Evolutionary conservation across 2,888 invertebrate genomes (phyloP), one percentile per base, ranked within the genome.

Genomic region (Spisula solida): DNA sequence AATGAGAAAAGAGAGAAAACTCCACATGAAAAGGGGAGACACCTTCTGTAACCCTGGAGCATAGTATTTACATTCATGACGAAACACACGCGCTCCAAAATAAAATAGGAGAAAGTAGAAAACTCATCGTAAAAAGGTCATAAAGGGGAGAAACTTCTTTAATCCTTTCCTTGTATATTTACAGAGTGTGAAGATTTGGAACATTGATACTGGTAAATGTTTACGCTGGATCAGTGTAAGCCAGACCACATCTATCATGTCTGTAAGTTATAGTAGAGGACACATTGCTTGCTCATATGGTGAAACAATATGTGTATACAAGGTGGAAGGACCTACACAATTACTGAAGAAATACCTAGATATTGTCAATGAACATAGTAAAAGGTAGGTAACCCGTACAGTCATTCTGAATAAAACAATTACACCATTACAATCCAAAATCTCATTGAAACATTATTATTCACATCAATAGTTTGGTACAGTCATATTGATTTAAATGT

Each of bases 111-210:
- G 6, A 41, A 8, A 4, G 1, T 5, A 34, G n/a, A 80, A 51
- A 18, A 81, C 14, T 81, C n/a, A 0, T 48, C 18, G 16, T 16
- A 47, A n/a, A n/a, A n/a, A n/a, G n/a, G n/a, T n/a, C n/a, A 20
- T 25, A 29, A 41, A 8, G 41, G 41, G 41, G 8, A 8, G 8
- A 41, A 41, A 41, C 41, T 41, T 41, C 4, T 5, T 41, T 5
- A 41, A 41, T 41, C 41, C 41, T 2, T 41, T 41, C 41, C 10
- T 41, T 31, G 34, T 34, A 16, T 82, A n/a, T 20, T 87, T 88
- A n/a, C 92, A 96, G 95, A 95, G 94, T 89, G 95, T 96, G 12
- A 93, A 95, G n/a, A 90, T 95, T 47, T 96, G 96, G 96, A 90
- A 92, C 31, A 87, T 92, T 12, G 93, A 90, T 48, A 93, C 94